Percentiles rank a stretch among this genome's conserved stretches.
phyloP scores from a whole-genome alignment of 2,888 invertebrate genomes.

The Tenthredo notha region DNA sequence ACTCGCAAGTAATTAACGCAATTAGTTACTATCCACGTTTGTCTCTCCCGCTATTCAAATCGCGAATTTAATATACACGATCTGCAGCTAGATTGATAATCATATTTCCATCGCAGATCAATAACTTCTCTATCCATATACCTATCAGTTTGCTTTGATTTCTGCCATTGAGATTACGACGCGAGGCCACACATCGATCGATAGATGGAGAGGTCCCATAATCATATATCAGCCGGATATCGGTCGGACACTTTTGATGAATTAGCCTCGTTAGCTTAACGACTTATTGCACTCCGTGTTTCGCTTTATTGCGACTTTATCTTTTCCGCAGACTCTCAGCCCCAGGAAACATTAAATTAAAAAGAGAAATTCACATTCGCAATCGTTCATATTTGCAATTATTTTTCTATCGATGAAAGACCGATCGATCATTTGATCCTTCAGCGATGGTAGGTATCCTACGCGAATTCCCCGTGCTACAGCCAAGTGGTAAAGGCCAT shows the following conservation, averaged over 20 bases:
- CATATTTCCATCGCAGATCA: not conserved
- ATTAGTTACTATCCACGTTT: constrained; percentile 5
- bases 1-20: constrained; percentile 16
- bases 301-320: constrained; percentile 65
- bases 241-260: constrained; percentile 70
- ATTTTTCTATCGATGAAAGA: not conserved
- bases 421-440: not conserved
- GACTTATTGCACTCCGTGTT: constrained; percentile 65
- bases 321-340: constrained; percentile 41
- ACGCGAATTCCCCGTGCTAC: not conserved
- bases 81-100: not conserved
- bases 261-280: constrained; percentile 70
- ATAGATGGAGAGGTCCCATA: constrained; percentile 47
- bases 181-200: constrained; percentile 54
- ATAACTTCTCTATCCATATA: not conserved
- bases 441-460: constrained; percentile 34
- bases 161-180: constrained; percentile 53
- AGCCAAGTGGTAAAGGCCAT: constrained; percentile 50
- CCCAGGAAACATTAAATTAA: not conserved
- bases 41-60: not conserved
- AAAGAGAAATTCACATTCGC: not conserved
- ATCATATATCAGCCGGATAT: constrained; percentile 66
- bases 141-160: not conserved
- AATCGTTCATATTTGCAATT: not conserved
- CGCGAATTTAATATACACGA: not conserved